Evolutionary conservation across 2,888 invertebrate species (phyloP).

Genomic region (Byasa hedistus): DNA sequence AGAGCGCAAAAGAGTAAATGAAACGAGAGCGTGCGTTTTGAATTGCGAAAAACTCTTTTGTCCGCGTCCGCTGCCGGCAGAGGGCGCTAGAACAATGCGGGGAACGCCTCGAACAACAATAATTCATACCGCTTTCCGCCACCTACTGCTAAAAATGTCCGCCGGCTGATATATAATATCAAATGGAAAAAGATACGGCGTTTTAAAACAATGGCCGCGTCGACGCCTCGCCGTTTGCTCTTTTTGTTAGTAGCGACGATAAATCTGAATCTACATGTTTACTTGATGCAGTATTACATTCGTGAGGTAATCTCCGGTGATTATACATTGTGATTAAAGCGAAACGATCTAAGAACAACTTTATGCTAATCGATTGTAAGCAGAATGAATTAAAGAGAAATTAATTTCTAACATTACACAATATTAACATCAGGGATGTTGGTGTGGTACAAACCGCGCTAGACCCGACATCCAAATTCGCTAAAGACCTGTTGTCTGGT

Average conservation of each 20-base stretch:
- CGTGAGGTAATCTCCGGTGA: background rate
- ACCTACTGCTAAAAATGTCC: slow-evolving; percentile 80
- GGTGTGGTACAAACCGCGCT: too few relatives aligned
- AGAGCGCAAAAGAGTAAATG: slow-evolving; percentile 78
- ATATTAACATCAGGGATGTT: too few relatives aligned
- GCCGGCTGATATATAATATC: slow-evolving; percentile 76
- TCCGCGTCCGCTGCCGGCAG: slow-evolving; percentile 66
- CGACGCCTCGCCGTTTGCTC: slow-evolving; percentile 51
- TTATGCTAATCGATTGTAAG: too few relatives aligned
- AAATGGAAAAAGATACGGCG: slow-evolving; percentile 74
- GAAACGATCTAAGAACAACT: too few relatives aligned
- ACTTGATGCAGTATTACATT: slow-evolving; percentile 8
- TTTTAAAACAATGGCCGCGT: slow-evolving; percentile 75
- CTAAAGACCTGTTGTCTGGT: too few relatives aligned
- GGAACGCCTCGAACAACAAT: slow-evolving; percentile 77
- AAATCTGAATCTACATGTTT: slow-evolving; percentile 43
- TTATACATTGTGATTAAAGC: too few relatives aligned
- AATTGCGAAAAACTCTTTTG: slow-evolving; percentile 78
- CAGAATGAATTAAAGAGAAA: too few relatives aligned
- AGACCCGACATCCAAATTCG: too few relatives aligned
- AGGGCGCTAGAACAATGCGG: slow-evolving; percentile 70
- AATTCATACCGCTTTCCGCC: slow-evolving; percentile 79
- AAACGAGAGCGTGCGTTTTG: slow-evolving; percentile 78
- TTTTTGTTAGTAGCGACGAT: slow-evolving; percentile 60
- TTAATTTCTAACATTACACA: too few relatives aligned